Conservation (phyloP, 2,797 vertebrate species). For the Bradypus variegatus region DNA sequence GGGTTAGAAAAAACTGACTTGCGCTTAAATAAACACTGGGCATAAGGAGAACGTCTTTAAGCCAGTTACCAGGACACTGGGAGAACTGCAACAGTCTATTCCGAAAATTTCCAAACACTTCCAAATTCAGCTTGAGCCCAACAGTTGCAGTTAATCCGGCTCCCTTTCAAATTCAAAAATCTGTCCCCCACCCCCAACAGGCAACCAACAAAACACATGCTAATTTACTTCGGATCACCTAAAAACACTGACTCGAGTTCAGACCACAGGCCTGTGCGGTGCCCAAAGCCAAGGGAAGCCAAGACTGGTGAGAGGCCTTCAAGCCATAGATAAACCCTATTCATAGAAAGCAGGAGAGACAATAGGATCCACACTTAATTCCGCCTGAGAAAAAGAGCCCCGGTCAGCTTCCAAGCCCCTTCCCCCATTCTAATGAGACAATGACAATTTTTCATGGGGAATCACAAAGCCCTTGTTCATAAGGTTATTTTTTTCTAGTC, state of each 20-base stretch:
- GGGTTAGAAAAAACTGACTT: constrained; percentile 42
- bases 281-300: background rate
- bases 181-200: constrained; percentile 21
- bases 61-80: constrained; percentile 47
- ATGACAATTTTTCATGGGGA: constrained; percentile 52
- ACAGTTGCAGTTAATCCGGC: constrained; percentile 46
- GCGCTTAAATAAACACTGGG: constrained; percentile 44
- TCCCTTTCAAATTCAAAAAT: constrained; percentile 62
- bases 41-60: background rate
- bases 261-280: constrained; percentile 30
- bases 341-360: constrained; percentile 40
- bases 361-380: constrained; percentile 45
- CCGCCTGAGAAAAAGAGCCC: constrained; percentile 15
- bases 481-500: background rate
- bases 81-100: constrained; percentile 43
- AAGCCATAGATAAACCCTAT: constrained; percentile 51
- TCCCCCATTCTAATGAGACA: constrained; percentile 42
- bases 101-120: constrained; percentile 56
- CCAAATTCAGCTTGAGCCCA: constrained; percentile 51
- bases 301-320: background rate
- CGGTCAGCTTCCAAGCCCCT: constrained; percentile 35
- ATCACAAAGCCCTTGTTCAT: constrained; percentile 45
- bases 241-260: constrained; percentile 48
- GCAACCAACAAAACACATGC: constrained; percentile 58
- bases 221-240: constrained; percentile 59